Conservation (phyloP, 2,113 vertebrate genomes). For the Pteruthius melanotis region DNA sequence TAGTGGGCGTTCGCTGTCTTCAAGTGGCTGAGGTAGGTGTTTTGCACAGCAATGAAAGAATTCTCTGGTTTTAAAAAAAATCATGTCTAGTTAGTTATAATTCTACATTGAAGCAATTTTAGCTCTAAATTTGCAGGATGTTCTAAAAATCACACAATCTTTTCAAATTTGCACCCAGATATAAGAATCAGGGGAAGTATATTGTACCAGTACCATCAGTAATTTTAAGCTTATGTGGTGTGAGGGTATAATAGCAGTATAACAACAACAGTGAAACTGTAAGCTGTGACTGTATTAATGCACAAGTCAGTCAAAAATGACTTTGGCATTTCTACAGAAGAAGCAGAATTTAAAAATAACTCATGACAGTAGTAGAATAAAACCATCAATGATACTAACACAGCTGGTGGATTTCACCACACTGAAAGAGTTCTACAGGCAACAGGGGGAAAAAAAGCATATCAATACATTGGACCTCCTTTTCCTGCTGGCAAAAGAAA, state of each 20-base stretch:
- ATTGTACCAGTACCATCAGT: not conserved
- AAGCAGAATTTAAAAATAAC: not conserved
- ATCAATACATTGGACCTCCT: not conserved
- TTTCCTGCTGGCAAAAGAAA: not conserved
- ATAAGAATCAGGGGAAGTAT: not conserved
- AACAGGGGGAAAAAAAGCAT: fast-evolving
- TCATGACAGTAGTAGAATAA: not conserved
- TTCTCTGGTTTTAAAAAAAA: not conserved
- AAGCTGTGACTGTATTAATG: not conserved
- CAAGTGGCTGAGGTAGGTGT: not conserved
- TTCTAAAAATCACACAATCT: not conserved
- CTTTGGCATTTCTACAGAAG: not conserved
- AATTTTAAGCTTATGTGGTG: not conserved
- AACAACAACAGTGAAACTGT: not conserved
- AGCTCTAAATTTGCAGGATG: not conserved
- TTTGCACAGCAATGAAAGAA: not conserved
- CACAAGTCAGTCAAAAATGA: not conserved
- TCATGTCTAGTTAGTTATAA: not conserved
- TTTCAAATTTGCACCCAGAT: not conserved
- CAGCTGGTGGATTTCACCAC: not conserved
- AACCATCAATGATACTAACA: not conserved
- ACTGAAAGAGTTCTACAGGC: not conserved
- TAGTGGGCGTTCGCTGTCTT: not conserved
- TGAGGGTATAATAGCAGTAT: not conserved
- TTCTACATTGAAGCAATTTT: not conserved